A percentile compares a stretch with the other conserved stretches of the same genome.
Evolutionary conservation across 2,888 invertebrate species (phyloP).

Genomic region (Perdita meconis): DNA sequence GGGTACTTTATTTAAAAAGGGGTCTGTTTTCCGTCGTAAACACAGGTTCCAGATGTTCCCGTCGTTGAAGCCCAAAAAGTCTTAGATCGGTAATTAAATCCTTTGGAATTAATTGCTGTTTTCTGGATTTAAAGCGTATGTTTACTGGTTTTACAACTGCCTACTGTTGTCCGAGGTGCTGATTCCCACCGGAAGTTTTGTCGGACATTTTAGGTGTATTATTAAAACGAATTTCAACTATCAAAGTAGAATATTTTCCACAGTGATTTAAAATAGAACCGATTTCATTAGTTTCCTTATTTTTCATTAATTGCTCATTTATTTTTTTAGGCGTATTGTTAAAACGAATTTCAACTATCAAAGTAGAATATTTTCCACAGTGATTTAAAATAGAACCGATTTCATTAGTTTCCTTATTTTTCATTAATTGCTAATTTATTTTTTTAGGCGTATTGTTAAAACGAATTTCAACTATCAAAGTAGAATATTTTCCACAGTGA

Average conservation of each 20-base stretch:
- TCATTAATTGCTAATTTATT: no score
- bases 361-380: background rate
- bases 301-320: no score
- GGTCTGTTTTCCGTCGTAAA: slow-evolving; percentile 6
- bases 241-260: background rate
- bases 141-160: slow-evolving; percentile 13
- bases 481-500: background rate
- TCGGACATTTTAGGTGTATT: background rate
- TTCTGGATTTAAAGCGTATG: background rate
- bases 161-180: background rate
- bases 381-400: no score
- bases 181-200: background rate
- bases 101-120: slow-evolving; percentile 26
- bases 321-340: slow-evolving; percentile 6
- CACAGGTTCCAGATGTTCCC: slow-evolving; percentile 3
- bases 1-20: slow-evolving; percentile 9
- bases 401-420: no score
- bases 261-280: no score
- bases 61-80: background rate
- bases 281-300: no score
- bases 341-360: background rate
- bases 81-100: slow-evolving; percentile 14
- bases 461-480: background rate
- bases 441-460: slow-evolving; percentile 13
- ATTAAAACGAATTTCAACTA: slow-evolving; percentile 6